These are phyloP conservation scores for Hydriomena furcata DNA, from an alignment of 2,888 invertebrate species.

Conservation along the genomic window DNA sequence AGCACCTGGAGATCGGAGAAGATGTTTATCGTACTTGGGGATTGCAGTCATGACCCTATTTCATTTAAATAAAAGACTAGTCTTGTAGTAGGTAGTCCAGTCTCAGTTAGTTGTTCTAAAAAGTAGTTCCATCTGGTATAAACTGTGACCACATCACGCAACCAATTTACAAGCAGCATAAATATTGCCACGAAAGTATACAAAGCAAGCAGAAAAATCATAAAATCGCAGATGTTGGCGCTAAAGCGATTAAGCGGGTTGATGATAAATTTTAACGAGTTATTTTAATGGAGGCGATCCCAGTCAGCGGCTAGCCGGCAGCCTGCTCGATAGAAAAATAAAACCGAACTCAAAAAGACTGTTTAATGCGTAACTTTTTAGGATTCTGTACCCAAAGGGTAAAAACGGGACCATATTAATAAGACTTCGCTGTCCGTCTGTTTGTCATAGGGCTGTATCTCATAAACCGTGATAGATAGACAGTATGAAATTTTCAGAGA, in stretches of 20 bases:
- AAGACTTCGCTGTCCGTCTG: no score
- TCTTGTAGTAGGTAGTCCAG: no score
- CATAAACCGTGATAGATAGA: no score
- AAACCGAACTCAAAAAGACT: constrained; percentile 74
- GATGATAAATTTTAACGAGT: constrained; percentile 84
- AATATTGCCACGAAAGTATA: constrained; percentile 79
- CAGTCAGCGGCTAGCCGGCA: constrained; percentile 78
- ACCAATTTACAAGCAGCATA: constrained; percentile 73
- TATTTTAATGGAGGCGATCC: constrained; percentile 83
- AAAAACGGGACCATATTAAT: no score
- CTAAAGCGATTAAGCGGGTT: constrained; percentile 83
- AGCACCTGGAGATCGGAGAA: no score
- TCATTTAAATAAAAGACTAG: no score
- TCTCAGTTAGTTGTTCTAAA: no score
- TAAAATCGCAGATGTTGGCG: constrained; percentile 83
- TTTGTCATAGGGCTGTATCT: no score
- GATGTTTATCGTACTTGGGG: no score
- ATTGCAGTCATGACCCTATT: no score
- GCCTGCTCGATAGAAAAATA: constrained; percentile 80
- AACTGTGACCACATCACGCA: constrained; percentile 62
- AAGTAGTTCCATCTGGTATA: constrained; percentile 38
- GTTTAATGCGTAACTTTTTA: constrained; percentile 66
- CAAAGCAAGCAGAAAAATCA: constrained; percentile 82
- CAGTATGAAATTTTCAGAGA: no score
- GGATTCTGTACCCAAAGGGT: no score